These are phyloP conservation scores for Isoperla grammatica DNA, from an alignment of 2,888 invertebrate species.

Conservation along the genomic window DNA sequence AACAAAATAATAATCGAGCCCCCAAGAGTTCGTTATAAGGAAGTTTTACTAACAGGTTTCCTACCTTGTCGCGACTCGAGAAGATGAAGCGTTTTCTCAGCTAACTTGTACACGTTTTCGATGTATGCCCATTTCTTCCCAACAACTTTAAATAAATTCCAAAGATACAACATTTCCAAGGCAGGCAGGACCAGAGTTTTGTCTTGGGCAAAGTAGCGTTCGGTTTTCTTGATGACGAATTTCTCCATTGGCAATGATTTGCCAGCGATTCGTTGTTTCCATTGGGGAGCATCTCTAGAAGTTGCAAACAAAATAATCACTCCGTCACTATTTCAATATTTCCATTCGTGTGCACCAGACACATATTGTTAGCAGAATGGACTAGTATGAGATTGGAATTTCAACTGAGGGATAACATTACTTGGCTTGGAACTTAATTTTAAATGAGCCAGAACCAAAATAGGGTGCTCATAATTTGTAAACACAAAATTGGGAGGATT, in stretches of 20 bases:
- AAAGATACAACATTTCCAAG: conserved; percentile 82
- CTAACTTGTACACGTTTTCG: conserved; percentile 56
- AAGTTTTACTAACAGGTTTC: no score
- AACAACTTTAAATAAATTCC: conserved; percentile 86
- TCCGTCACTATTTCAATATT: conserved; percentile 12
- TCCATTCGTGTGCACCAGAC: background rate
- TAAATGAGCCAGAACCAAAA: no score
- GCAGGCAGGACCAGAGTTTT: conserved; percentile 72
- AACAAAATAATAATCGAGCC: no score
- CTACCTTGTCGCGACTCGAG: conserved; percentile 39
- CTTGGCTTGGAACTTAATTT: no score
- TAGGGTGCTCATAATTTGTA: no score
- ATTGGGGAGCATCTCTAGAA: conserved; percentile 67
- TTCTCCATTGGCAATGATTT: conserved; percentile 97
- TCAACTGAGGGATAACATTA: no score
- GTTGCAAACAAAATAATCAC: conserved; percentile 20
- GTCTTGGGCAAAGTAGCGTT: conserved; percentile 70
- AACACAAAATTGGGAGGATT: no score
- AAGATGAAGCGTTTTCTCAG: conserved; percentile 48
- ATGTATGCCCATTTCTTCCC: conserved; percentile 61
- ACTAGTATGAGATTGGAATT: no score
- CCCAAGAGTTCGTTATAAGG: no score
- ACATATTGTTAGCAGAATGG: no score
- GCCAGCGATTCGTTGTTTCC: conserved; percentile 88
- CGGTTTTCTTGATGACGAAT: conserved; percentile 82